Conservation (phyloP, 2,113 vertebrate species). For the Tylochromis polylepis region DNA sequence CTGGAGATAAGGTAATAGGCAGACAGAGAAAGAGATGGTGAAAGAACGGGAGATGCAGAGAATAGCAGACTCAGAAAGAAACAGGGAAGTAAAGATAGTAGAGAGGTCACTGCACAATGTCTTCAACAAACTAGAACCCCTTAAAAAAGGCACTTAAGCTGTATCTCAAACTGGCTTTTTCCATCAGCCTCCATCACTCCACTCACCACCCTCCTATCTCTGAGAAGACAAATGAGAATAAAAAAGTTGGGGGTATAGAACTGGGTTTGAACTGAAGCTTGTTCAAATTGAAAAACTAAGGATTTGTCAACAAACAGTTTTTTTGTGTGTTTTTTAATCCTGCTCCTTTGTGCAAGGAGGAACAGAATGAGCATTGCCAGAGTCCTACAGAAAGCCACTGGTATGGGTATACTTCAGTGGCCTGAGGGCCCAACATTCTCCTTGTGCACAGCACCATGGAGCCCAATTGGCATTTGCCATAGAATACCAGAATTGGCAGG, state of each 20-base stretch:
- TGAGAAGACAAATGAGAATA: neutral
- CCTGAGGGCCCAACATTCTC: neutral
- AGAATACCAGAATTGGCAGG: neutral
- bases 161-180: neutral
- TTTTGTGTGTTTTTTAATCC: neutral
- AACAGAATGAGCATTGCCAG: neutral
- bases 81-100: neutral
- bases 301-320: neutral
- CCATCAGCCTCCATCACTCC: neutral
- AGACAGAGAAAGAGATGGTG: neutral
- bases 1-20: slow-evolving; percentile 27
- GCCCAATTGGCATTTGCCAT: neutral
- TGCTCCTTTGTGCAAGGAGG: neutral
- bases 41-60: neutral
- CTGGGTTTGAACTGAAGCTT: neutral
- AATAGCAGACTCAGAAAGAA: neutral
- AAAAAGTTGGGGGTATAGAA: neutral
- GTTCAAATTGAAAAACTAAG: neutral
- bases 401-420: neutral
- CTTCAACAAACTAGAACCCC: neutral
- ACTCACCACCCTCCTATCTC: neutral
- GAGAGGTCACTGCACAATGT: neutral
- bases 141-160: neutral
- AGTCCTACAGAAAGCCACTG: neutral
- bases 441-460: neutral